Evolutionary conservation across 2,888 invertebrate species (phyloP), one percentile per base, ranked within the genome.

Genomic region (Mamestra brassicae): DNA sequence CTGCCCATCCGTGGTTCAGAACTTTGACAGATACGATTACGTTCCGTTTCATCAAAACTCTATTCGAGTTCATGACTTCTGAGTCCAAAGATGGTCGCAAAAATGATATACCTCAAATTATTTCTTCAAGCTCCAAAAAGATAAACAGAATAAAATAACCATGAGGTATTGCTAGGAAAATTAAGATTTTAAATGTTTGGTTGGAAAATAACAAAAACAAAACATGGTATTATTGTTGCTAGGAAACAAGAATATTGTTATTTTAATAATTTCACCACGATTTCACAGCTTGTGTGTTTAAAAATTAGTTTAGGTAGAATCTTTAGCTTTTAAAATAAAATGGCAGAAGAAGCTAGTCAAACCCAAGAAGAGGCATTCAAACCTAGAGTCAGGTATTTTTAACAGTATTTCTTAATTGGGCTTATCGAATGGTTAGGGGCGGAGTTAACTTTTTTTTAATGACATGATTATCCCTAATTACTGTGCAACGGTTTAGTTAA

Each of bases 1-100:
- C 88, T 90, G 89, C 87, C 85, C 91, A 88, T 90, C 85, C 85
- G 88, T 89, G 87, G 86, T 87, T 84, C 85, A 81, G 83, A 86
- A 81, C 81, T 90, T 90, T 90, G 91, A 91, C 91, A 90, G 85
- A 54, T 86, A 69, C 58, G 64, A 81, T 71, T 83, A 77, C 87
- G 76, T 80, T 87, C 61, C 79, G 54, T 78, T 80, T 50, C 50
- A 47, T 0, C 6, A 8, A 8, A 63, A 54, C 45, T 61, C 10
- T 17, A 17, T 13, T 8, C n/a, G 17, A 76, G 13, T 52, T 55
- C 34, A 8, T 34, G 34, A 64, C 38, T 38, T 64, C 5, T 17
- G 2, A 8, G 4, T 11, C 10, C 10, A 38, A 42, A 55, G 13
- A 10, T 34, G 15, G 0, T 36, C 6, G 2, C 1, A 42, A 47